Conservation (phyloP, 1,140 invertebrate genomes). For the Lepidostoma basale region DNA sequence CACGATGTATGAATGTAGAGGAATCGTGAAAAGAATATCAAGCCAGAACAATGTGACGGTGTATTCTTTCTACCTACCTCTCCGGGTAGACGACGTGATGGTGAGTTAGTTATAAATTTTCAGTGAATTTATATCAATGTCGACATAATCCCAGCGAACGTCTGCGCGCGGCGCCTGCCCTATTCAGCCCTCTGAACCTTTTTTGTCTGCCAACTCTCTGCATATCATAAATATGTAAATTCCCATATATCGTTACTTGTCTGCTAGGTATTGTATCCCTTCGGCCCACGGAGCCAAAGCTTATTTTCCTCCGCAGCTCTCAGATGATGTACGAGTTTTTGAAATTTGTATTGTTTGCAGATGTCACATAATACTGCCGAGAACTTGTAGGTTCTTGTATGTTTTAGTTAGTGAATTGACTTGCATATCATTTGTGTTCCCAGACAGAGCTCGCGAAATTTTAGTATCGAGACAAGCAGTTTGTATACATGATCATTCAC, state of each 20-base stretch:
- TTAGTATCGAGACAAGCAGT: too few species aligned
- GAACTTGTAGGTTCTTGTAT: neutral
- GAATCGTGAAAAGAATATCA: too few species aligned
- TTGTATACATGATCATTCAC: too few species aligned
- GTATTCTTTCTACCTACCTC: too few species aligned
- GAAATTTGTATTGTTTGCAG: constrained; percentile 6
- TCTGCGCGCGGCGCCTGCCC: too few species aligned
- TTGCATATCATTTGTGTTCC: neutral
- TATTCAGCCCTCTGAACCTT: constrained; percentile 7
- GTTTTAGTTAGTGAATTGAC: constrained; percentile 8
- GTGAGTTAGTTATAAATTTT: too few species aligned
- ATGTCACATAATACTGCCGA: constrained; percentile 5
- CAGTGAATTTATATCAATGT: too few species aligned
- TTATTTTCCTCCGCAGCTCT: neutral
- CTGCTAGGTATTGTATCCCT: neutral
- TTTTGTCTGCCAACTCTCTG: constrained; percentile 13
- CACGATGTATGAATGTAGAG: too few species aligned
- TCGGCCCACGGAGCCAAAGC: neutral
- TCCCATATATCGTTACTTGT: neutral
- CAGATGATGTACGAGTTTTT: neutral
- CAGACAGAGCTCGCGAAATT: too few species aligned
- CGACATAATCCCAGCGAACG: too few species aligned
- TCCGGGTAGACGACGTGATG: too few species aligned
- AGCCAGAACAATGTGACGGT: too few species aligned
- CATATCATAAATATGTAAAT: constrained; percentile 9